These are phyloP conservation scores for Meloidogyne floridensis DNA, from an alignment of 1,140 invertebrate genomes.

Conservation along the genomic window DNA sequence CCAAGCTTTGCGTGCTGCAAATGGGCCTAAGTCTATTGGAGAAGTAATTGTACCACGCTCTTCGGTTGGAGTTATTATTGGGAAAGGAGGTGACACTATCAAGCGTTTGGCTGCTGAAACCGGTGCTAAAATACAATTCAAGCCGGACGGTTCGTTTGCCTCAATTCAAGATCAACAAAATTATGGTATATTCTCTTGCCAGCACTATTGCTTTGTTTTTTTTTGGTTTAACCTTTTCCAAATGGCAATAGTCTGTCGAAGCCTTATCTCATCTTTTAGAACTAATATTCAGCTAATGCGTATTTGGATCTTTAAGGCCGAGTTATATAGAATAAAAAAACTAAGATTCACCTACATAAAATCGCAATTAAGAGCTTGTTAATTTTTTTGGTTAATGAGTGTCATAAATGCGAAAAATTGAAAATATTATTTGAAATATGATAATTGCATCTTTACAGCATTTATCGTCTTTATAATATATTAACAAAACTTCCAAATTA, in stretches of 20 bases:
- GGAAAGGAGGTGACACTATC: constrained; percentile 88
- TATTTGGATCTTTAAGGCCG: no score
- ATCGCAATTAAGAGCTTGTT: constrained; percentile 37
- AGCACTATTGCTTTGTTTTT: no score
- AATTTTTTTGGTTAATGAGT: constrained; percentile 16
- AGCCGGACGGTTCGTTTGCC: constrained; percentile 62
- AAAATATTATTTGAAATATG: not conserved
- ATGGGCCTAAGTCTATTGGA: constrained; percentile 49
- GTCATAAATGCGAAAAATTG: constrained; percentile 41
- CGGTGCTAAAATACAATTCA: constrained; percentile 81
- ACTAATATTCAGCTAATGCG: no score
- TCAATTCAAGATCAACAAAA: not conserved
- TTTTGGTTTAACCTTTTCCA: no score
- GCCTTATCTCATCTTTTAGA: no score
- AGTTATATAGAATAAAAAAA: no score
- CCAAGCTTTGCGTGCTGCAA: constrained; percentile 42
- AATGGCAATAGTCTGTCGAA: no score
- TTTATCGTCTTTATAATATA: not conserved
- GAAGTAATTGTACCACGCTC: constrained; percentile 78
- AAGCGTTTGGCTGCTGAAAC: constrained; percentile 86
- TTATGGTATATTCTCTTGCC: no score
- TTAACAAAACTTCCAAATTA: not conserved
- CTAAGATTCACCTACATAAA: constrained; percentile 11
- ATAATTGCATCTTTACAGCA: not conserved
- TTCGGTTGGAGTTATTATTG: constrained; percentile 87